Base-by-base conservation (phyloP, 2,797 vertebrate genomes). In the Oreochromis mossambicus region DNA sequence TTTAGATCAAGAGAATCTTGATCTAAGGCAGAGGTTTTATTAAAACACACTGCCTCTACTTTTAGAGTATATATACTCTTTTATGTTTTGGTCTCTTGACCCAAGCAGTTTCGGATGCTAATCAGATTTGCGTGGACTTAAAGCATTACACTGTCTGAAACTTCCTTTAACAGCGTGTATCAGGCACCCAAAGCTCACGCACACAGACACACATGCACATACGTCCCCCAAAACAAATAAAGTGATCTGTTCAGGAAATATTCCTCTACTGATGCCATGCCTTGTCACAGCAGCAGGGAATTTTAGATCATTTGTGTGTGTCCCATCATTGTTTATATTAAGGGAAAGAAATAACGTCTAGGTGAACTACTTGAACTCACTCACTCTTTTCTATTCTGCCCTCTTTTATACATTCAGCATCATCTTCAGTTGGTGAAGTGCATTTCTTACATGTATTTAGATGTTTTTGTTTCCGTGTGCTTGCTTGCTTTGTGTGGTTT, bases 41-140 rank as follows among this genome's bases (percentile, higher is more conserved):
- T 4, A 8, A 61, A 29, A 48, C 6, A 36, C 26, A 34, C 8
- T 34, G 29, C 14, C 50, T 24, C 1, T 5, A 2, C 61, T 81
- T 54, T 17, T 24, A 5, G 48, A 46, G 61, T 79, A 7, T 79
- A 70, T 52, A 7, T 58, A 15, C 36, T 1, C 43, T 86, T 85
- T 86, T 85, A 34, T 86, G 73, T 81, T 66, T 84, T 70, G 76
- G 70, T 82, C 61, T 89, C 80, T 88, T 88, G 78, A 87, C 63
- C 78, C 78, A 56, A 79, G 52, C 75, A 32, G 32, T 89, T 92
- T 88, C 1, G 3, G 46, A 77, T 83, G 80, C 81, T 94, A 91
- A 94, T 92, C 86, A 85, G 92, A 94, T 94, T 95, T 91, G 78
- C 46, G 12, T 48, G 48, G 90, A 89, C 82, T 95, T 92, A 95